Conservation (phyloP, 1,140 invertebrate species). For the Conus ventricosus region DNA sequence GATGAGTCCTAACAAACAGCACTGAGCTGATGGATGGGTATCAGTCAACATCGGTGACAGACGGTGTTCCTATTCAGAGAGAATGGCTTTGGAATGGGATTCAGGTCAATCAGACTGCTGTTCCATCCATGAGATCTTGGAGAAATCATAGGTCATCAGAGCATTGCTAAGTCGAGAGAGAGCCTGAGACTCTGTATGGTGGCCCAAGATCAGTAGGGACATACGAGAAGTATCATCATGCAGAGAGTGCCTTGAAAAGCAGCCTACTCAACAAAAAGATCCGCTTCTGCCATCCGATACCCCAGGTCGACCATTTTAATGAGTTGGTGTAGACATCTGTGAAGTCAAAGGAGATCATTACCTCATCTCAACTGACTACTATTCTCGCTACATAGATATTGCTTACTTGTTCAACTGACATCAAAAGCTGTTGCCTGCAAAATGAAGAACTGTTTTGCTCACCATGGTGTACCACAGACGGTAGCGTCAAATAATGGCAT, state of each 20-base stretch:
- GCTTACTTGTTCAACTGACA: slow-evolving; percentile 24
- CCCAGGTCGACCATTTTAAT: slow-evolving; percentile 45
- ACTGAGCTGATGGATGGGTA: no score
- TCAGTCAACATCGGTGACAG: no score
- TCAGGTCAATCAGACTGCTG: slow-evolving; percentile 43
- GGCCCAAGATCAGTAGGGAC: slow-evolving; percentile 53
- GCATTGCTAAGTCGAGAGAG: slow-evolving; percentile 51
- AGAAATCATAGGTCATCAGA: slow-evolving; percentile 64
- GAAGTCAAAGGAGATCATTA: slow-evolving; percentile 37
- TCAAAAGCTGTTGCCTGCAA: slow-evolving; percentile 31
- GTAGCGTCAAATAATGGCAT: background rate
- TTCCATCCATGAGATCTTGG: slow-evolving; percentile 62
- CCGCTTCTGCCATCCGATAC: background rate
- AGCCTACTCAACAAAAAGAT: slow-evolving; percentile 9
- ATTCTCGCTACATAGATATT: slow-evolving; percentile 46
- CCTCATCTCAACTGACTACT: slow-evolving; percentile 48
- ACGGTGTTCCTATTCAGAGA: no score
- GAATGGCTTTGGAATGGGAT: background rate
- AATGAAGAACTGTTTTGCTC: slow-evolving; percentile 64
- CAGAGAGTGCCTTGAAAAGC: slow-evolving; percentile 22
- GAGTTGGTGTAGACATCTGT: slow-evolving; percentile 39
- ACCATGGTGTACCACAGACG: slow-evolving; percentile 69
- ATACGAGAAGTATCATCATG: slow-evolving; percentile 39
- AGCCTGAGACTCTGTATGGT: slow-evolving; percentile 43
- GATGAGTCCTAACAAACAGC: no score